A percentile compares a stretch with the other conserved stretches of the same genome.
phyloP scores from a whole-genome alignment of 2,888 invertebrate genomes.

The Ethmia dodecea region DNA sequence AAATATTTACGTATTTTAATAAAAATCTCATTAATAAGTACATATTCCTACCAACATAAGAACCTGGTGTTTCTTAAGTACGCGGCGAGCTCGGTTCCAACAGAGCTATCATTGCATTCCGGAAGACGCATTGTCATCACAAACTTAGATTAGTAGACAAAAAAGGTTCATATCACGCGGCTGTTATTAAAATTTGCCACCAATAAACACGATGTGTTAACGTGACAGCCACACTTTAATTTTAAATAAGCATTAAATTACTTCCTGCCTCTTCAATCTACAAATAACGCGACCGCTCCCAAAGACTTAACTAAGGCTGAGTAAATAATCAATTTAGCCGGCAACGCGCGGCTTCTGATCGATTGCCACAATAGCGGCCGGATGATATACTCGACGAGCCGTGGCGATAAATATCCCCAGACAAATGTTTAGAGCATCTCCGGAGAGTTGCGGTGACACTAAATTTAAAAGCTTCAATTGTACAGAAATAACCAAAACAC shows the following conservation, averaged over 20 bases:
- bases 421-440: slow-evolving; percentile 74
- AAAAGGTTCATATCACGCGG: too few relatives aligned
- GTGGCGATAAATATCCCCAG: slow-evolving; percentile 73
- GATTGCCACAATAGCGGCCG: slow-evolving; percentile 72
- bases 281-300: slow-evolving; percentile 60
- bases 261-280: slow-evolving; percentile 59
- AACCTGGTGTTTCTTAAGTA: too few relatives aligned
- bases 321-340: slow-evolving; percentile 73
- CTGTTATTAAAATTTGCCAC: too few relatives aligned
- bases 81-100: too few relatives aligned
- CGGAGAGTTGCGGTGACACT: slow-evolving; percentile 74
- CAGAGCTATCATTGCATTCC: too few relatives aligned
- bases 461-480: slow-evolving; percentile 77
- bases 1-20: too few relatives aligned
- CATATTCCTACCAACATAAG: too few relatives aligned
- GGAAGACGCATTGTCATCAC: too few relatives aligned
- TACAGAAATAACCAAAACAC: slow-evolving; percentile 76
- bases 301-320: slow-evolving; percentile 69
- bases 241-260: slow-evolving; percentile 58
- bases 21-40: too few relatives aligned
- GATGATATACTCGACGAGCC: slow-evolving; percentile 71
- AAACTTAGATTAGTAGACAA: too few relatives aligned
- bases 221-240: slow-evolving; percentile 33
- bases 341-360: slow-evolving; percentile 67
- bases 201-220: too few relatives aligned